Percentiles rank a stretch among this genome's conserved stretches.
Conservation (phyloP, 2,113 vertebrate genomes). For the Pseudorectes ferrugineus region DNA sequence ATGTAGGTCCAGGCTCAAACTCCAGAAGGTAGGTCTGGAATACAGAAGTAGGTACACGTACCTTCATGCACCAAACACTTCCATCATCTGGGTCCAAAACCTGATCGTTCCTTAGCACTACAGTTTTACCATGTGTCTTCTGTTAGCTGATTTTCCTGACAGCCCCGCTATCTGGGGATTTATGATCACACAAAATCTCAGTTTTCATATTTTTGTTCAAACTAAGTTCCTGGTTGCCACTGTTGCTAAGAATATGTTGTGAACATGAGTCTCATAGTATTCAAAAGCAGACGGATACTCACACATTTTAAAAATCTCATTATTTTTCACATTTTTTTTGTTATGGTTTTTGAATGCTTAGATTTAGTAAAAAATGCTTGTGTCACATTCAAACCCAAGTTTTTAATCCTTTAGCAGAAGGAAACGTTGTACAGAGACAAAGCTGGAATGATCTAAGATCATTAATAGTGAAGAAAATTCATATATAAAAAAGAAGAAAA, state of each 20-base stretch:
- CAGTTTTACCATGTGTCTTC: background rate
- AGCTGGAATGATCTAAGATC: background rate
- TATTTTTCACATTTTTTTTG: background rate
- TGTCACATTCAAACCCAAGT: background rate
- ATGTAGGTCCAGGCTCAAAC: background rate
- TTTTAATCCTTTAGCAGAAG: background rate
- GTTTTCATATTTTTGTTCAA: background rate
- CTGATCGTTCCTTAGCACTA: background rate
- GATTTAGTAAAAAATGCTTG: background rate
- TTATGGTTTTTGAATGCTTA: background rate
- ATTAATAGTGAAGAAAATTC: background rate
- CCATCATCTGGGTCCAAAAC: background rate
- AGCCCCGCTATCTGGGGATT: background rate
- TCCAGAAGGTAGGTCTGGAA: background rate
- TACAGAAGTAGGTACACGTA: rapidly evolving
- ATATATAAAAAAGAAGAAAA: background rate
- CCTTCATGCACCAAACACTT: background rate
- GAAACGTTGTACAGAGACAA: background rate
- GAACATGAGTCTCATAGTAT: background rate
- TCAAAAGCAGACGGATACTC: background rate
- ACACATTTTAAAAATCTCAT: background rate
- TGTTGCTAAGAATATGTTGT: background rate
- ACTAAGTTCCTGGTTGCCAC: background rate
- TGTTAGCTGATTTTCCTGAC: background rate
- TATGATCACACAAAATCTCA: background rate